Conservation (phyloP, 2,797 vertebrate genomes). For the Cynodonichthys magdalenae region DNA sequence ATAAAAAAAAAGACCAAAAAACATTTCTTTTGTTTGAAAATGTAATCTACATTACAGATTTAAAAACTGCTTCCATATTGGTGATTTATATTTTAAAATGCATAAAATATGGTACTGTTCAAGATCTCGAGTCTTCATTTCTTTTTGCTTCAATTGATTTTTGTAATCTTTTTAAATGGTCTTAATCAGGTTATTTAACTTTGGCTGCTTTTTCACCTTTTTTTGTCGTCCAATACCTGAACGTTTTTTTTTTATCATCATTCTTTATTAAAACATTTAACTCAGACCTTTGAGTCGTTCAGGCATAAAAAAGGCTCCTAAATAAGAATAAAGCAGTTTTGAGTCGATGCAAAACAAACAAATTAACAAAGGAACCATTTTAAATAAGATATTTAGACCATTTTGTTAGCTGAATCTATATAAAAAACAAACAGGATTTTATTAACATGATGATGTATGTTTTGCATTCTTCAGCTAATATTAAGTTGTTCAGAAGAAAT, state of each 20-base stretch:
- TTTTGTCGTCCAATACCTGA: background rate
- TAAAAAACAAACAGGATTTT: too few relatives aligned
- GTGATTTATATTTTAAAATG: too few relatives aligned
- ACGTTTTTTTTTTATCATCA: background rate
- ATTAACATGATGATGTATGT: too few relatives aligned
- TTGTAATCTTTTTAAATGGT: too few relatives aligned
- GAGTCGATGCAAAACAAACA: too few relatives aligned
- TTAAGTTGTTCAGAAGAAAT: too few relatives aligned
- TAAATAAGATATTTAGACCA: background rate
- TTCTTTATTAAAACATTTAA: background rate
- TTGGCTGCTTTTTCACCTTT: background rate
- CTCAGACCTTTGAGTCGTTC: background rate
- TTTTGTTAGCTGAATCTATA: too few relatives aligned
- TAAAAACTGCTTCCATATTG: too few relatives aligned
- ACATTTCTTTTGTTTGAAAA: background rate
- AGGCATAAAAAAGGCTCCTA: background rate
- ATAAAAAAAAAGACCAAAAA: slow-evolving; percentile 12
- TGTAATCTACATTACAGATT: too few relatives aligned
- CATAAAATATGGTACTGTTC: background rate
- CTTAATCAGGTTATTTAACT: background rate
- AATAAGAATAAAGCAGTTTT: too few relatives aligned
- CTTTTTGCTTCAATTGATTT: too few relatives aligned
- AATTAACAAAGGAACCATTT: background rate
- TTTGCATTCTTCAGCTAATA: too few relatives aligned
- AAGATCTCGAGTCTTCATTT: background rate